Conservation (phyloP, 2,797 vertebrate species). For the Rhincodon typus region DNA sequence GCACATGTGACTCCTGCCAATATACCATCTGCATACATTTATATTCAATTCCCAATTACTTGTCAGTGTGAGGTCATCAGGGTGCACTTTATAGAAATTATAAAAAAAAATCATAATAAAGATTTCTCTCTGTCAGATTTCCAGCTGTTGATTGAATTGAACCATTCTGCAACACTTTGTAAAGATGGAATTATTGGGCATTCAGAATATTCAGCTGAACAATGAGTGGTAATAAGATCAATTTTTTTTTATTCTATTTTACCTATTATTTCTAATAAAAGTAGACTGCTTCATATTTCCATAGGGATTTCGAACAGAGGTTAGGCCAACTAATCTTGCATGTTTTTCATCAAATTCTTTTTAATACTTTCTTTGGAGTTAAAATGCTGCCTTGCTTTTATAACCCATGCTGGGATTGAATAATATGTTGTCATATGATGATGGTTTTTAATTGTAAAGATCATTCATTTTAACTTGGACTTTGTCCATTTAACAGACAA, state of each 20-base stretch:
- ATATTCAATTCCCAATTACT: slow-evolving; percentile 22
- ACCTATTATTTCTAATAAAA: slow-evolving; percentile 11
- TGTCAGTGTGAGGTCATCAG: slow-evolving; percentile 16
- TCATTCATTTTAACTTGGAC: not conserved
- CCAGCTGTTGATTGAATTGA: not conserved
- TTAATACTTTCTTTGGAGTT: not conserved
- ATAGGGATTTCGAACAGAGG: not conserved
- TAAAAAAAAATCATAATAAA: not conserved
- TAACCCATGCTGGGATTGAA: not conserved
- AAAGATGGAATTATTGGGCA: slow-evolving; percentile 4
- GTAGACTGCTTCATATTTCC: slow-evolving; percentile 32
- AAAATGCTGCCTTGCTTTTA: not conserved
- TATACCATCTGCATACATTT: slow-evolving; percentile 18
- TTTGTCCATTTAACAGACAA: not conserved
- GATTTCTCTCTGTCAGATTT: not conserved
- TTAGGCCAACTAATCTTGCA: not conserved
- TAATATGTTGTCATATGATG: not conserved
- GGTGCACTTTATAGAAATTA: not conserved
- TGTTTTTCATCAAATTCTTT: not conserved
- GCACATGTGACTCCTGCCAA: slow-evolving; percentile 17
- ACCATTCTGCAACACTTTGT: not conserved
- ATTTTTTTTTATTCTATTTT: not conserved
- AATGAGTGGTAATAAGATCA: slow-evolving; percentile 32
- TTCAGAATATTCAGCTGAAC: slow-evolving; percentile 27
- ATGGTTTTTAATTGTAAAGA: not conserved